A percentile compares a stretch with the other conserved stretches of the same genome.
Evolutionary conservation across 2,113 vertebrate genomes (phyloP).

Genomic region (Tiliqua scincoides): DNA sequence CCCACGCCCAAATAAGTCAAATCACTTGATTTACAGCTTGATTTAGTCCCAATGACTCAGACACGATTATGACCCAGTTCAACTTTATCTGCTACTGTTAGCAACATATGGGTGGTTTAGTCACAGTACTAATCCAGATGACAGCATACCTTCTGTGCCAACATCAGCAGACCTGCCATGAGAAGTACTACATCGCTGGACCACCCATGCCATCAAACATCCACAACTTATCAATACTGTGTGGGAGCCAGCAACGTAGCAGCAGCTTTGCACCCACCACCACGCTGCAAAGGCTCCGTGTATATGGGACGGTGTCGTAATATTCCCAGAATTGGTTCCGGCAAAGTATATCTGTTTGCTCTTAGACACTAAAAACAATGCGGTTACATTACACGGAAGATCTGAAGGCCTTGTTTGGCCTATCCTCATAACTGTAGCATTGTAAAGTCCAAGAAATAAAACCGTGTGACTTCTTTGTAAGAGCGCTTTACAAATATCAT

Average conservation of each 20-base stretch:
- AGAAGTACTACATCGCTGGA: too few species aligned
- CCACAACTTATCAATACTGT: not conserved
- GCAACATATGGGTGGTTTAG: not conserved
- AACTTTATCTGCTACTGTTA: not conserved
- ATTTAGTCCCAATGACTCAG: not conserved
- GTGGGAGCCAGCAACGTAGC: not conserved
- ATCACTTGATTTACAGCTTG: not conserved
- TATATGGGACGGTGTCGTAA: not conserved
- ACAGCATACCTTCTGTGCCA: not conserved
- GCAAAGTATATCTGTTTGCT: not conserved
- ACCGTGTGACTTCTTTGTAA: not conserved
- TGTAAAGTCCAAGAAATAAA: not conserved
- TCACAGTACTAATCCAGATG: not conserved
- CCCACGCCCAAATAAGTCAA: not conserved
- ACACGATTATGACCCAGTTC: not conserved
- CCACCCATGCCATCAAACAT: not conserved
- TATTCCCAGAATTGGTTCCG: not conserved
- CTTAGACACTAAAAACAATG: fast-evolving
- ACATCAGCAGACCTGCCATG: not conserved
- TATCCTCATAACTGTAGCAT: not conserved
- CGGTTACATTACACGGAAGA: fast-evolving
- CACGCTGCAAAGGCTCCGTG: too few species aligned
- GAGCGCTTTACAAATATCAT: not conserved
- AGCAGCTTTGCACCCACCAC: not conserved
- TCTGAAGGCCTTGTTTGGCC: fast-evolving